Conservation (phyloP, 1,140 invertebrate genomes). For the Kradibia gibbosae region DNA sequence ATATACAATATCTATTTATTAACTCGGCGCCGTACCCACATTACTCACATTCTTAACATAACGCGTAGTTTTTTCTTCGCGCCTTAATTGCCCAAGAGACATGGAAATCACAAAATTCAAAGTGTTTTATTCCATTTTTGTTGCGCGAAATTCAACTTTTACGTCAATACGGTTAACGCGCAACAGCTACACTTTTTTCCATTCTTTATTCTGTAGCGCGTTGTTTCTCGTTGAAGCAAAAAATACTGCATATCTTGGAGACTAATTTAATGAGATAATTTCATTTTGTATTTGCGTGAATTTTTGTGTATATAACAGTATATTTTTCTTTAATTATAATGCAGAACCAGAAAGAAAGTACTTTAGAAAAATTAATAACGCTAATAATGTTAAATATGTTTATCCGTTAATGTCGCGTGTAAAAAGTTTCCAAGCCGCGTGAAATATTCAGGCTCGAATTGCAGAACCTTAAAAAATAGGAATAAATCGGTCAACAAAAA, state of each 20-base stretch:
- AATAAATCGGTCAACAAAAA: background rate
- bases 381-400: slow-evolving; percentile 6
- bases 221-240: background rate
- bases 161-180: background rate
- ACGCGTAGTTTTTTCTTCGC: background rate
- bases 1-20: background rate
- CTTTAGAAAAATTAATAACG: background rate
- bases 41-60: slow-evolving; percentile 4
- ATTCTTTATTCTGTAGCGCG: background rate
- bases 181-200: background rate
- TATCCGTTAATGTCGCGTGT: background rate
- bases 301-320: background rate
- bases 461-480: background rate
- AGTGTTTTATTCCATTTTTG: background rate
- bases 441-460: background rate
- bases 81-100: background rate
- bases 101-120: background rate
- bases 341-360: background rate
- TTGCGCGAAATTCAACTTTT: background rate
- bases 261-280: slow-evolving; percentile 34
- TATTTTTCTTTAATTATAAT: slow-evolving; percentile 8
- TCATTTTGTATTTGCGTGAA: slow-evolving; percentile 19
- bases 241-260: background rate
- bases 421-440: background rate
- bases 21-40: background rate